Evolutionary conservation across 2,888 invertebrate species (phyloP), one percentile per base, ranked within the genome.

Genomic region (Dolomedes plantarius): DNA sequence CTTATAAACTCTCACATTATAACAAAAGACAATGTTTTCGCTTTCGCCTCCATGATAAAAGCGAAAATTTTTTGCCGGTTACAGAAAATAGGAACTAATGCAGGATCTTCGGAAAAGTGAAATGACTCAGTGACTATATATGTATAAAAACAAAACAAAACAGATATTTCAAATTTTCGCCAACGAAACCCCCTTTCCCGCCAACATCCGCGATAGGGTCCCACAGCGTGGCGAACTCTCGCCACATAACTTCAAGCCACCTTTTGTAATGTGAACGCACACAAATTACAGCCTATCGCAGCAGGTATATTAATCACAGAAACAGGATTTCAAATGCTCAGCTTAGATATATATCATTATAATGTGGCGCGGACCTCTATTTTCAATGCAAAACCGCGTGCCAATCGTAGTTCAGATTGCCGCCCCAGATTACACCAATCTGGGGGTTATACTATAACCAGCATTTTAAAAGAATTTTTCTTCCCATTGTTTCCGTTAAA

Each of bases 271-370:
- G 78, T 72, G 64, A 71, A 41, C 64, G 64, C 71, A 65, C 80
- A 80, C 67, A 50, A 80, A 80, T 80, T 80, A 80, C 73, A 73
- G 32, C 56, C 67, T 73, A 19, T n/a, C 46, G 73, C 19, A 64
- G 64, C 72, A 73, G 67, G 80, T 80, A 62, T 80, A 80, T 80
- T 73, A 80, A 80, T 80, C 73, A 80, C 46, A 67, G 27, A 65
- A 80, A 80, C 80, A 80, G 73, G 73, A 73, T 80, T 79, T 36
- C 71, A 64, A 71, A 41, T 64, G 32, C 46, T 27, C 19, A 6
- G 56, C 11, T 23, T 56, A 56, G 56, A 56, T 56, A 56, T 56
- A 56, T 56, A 56, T 56, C 56, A 56, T 56, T 56, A 56, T 50
- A 29, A 31, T 27, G 46, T 80, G 67, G 41, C 80, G 56, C 67